These are phyloP conservation scores for Rhabdomys dilectus DNA, from an alignment of 2,113 vertebrate genomes.

Conservation along the genomic window DNA sequence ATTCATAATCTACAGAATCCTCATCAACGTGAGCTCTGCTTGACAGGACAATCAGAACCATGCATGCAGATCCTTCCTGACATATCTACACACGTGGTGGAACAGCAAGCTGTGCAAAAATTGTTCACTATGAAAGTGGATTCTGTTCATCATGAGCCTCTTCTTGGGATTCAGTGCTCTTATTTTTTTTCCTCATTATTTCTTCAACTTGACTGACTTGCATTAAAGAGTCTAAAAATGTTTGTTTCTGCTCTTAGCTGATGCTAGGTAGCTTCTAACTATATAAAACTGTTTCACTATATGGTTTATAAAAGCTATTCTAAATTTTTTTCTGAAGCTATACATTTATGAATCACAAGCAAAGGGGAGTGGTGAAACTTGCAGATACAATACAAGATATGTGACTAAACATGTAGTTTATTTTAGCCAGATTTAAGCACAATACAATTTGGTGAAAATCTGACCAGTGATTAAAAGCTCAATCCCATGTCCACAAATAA, in stretches of 20 bases:
- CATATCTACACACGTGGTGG: neutral
- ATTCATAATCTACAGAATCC: neutral
- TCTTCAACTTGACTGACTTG: neutral
- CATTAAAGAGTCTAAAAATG: neutral
- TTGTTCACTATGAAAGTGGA: neutral
- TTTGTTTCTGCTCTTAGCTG: neutral
- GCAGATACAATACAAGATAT: neutral
- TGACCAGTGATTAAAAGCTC: neutral
- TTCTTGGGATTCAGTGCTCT: neutral
- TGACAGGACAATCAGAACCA: neutral
- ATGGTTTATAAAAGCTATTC: neutral
- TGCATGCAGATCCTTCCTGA: neutral
- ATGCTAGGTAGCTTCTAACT: neutral
- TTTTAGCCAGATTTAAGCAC: neutral
- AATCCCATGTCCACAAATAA: neutral
- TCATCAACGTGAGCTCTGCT: neutral
- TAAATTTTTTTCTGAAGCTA: neutral
- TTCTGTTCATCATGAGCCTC: neutral
- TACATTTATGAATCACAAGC: neutral
- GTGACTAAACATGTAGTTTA: neutral
- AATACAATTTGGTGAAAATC: neutral
- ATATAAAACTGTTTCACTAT: neutral
- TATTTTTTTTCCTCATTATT: neutral
- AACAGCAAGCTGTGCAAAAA: neutral
- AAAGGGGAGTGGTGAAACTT: neutral